These are phyloP conservation scores for Drosophila miranda DNA, from an alignment of 1,140 invertebrate genomes.

Conservation along the genomic window DNA sequence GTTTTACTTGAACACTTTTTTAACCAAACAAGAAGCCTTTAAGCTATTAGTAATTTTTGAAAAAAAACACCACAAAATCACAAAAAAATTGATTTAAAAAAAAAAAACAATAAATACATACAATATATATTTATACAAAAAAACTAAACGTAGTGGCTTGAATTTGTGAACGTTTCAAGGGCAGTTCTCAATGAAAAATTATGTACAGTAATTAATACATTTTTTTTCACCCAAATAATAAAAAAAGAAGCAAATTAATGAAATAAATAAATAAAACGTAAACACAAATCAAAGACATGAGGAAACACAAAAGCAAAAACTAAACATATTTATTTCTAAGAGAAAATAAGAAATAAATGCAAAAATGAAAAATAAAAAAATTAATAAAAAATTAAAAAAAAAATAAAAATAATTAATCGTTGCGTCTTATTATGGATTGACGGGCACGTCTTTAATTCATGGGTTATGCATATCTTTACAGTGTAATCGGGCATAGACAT, in stretches of 20 bases:
- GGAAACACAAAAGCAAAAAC: constrained; percentile 14
- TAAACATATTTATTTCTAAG: constrained; percentile 11
- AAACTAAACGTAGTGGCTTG: constrained; percentile 34
- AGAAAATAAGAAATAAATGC: constrained; percentile 31
- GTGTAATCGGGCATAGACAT: too few relatives aligned
- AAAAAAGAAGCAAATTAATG: constrained; percentile 4
- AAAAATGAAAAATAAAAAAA: constrained; percentile 35
- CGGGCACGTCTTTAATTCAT: not conserved
- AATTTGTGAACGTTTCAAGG: constrained; percentile 27
- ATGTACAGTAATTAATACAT: constrained; percentile 31
- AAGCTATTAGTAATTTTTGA: constrained; percentile 42
- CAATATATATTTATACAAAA: constrained; percentile 50
- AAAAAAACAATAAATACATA: constrained; percentile 29
- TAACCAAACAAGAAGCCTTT: constrained; percentile 28
- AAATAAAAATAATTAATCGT: not conserved
- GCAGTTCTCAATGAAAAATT: constrained; percentile 24
- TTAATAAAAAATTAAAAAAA: constrained; percentile 40
- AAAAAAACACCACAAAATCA: constrained; percentile 12
- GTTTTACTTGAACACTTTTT: constrained; percentile 13
- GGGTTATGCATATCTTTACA: too few relatives aligned
- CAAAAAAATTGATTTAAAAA: constrained; percentile 7
- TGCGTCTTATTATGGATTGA: too few relatives aligned
- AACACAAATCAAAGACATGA: constrained; percentile 32
- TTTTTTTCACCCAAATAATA: constrained; percentile 15
- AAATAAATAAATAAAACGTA: constrained; percentile 24